Evolutionary conservation across 2,113 vertebrate species (phyloP).

Genomic region (Epinephelus cyanopodus): DNA sequence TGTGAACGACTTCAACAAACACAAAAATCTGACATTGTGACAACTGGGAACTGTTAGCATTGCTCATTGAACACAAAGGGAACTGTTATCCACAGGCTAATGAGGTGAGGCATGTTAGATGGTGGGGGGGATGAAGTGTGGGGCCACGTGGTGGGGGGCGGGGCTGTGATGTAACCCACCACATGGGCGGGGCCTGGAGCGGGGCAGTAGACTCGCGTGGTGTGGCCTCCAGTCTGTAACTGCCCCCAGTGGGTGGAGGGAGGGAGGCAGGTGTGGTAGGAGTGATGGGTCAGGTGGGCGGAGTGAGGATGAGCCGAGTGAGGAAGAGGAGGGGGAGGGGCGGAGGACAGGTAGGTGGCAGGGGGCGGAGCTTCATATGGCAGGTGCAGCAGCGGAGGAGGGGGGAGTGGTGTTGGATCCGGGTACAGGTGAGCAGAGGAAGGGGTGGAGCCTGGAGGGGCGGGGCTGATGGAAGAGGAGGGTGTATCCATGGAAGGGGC

Average conservation of each 20-base stretch:
- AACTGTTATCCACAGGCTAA: conserved; percentile 15
- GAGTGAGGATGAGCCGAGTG: conserved; percentile 60
- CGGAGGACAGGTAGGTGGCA: conserved; percentile 83
- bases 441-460: conserved; percentile 82
- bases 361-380: conserved; percentile 85
- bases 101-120: conserved; percentile 49
- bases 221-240: conserved; percentile 65
- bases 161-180: conserved; percentile 85
- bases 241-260: conserved; percentile 80
- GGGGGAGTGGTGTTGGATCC: conserved; percentile 83
- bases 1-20: too few relatives aligned
- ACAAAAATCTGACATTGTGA: too few relatives aligned
- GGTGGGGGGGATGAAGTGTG: conserved; percentile 87
- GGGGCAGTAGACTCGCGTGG: conserved; percentile 85
- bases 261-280: conserved; percentile 88
- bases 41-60: background rate
- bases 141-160: conserved; percentile 74
- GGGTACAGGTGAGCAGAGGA: conserved; percentile 72
- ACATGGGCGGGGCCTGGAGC: conserved; percentile 77
- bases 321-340: conserved; percentile 56
- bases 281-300: conserved; percentile 59
- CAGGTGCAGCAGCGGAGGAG: conserved; percentile 66
- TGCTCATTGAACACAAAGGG: background rate
- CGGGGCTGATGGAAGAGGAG: conserved; percentile 74
- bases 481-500: conserved; percentile 82